A percentile compares a stretch with the other conserved stretches of the same genome.
Evolutionary conservation across 2,888 invertebrate species (phyloP).

Genomic region (Caenorhabditis sp.): DNA sequence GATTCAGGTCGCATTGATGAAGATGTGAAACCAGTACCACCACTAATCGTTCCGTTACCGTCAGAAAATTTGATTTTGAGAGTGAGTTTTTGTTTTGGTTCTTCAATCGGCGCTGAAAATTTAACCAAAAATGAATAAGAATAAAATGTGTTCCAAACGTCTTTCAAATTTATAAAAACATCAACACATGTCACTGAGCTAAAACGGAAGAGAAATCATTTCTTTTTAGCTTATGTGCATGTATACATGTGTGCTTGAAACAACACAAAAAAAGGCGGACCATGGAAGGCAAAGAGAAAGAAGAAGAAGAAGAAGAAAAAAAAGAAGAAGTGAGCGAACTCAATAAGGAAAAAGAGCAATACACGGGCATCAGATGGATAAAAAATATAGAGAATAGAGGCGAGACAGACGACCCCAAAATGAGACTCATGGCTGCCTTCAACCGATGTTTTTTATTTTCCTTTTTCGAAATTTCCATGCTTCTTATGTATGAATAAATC

Average conservation of each 20-base stretch:
- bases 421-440: slow-evolving; percentile 15
- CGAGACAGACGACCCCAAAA: slow-evolving; percentile 7
- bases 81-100: slow-evolving; percentile 16
- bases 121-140: background rate
- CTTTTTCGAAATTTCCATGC: slow-evolving; percentile 11
- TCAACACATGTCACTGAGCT: background rate
- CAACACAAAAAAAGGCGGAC: background rate
- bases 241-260: background rate
- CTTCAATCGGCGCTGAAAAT: background rate
- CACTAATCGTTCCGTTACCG: background rate
- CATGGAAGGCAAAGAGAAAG: background rate
- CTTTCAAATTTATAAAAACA: too few relatives aligned
- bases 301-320: background rate
- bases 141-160: too few relatives aligned
- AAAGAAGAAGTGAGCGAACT: slow-evolving; percentile 6
- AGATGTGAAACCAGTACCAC: background rate
- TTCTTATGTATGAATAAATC: slow-evolving; percentile 1
- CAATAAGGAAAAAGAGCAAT: slow-evolving; percentile 10
- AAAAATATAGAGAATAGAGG: background rate
- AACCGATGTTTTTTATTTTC: slow-evolving; percentile 11
- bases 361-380: slow-evolving; percentile 2
- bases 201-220: too few relatives aligned
- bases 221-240: background rate
- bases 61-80: slow-evolving; percentile 31
- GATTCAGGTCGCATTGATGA: slow-evolving; percentile 24